A percentile compares a stretch with the other conserved stretches of the same genome.
phyloP scores from a whole-genome alignment of 2,113 vertebrate genomes.

The Cervus canadensis region DNA sequence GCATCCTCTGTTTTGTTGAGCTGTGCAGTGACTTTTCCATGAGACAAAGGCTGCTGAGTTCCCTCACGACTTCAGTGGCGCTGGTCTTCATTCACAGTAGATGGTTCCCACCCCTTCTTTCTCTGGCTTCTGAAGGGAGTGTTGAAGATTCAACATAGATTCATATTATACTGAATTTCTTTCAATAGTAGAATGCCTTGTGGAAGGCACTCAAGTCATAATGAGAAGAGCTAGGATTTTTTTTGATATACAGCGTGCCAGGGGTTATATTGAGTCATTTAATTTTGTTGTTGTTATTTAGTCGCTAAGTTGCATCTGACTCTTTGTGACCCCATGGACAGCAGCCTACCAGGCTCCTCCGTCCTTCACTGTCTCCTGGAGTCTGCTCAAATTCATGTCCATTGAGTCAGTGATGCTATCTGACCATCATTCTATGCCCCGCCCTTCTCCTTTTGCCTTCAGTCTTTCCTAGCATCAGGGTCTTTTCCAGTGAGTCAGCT shows the following conservation, averaged over 20 bases:
- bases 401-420: background rate
- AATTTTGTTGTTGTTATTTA: background rate
- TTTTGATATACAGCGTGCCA: background rate
- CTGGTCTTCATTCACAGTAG: background rate
- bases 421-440: background rate
- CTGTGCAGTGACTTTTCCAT: background rate
- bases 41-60: background rate
- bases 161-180: background rate
- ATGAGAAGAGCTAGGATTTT: background rate
- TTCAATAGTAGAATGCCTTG: background rate
- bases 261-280: background rate
- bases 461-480: background rate
- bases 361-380: background rate
- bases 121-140: background rate
- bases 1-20: background rate
- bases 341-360: background rate
- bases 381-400: background rate
- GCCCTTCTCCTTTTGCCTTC: background rate
- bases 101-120: background rate
- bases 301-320: background rate
- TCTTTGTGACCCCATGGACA: background rate
- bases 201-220: background rate
- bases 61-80: background rate
- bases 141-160: background rate
- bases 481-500: background rate